phyloP scores from a whole-genome alignment of 2,888 invertebrate genomes.

The Dromius quadrimaculatus region DNA sequence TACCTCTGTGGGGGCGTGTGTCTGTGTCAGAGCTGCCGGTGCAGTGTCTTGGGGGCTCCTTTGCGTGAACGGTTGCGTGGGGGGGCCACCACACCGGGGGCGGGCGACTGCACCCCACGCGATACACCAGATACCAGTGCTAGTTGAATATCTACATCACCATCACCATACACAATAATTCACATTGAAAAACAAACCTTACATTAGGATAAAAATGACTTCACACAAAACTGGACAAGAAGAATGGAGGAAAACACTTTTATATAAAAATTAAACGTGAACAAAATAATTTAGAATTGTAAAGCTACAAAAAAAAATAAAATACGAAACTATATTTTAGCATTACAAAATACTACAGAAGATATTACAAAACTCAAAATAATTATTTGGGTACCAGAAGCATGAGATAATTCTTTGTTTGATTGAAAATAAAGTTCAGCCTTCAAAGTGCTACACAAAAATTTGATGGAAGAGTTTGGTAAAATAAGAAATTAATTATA shows the following conservation, averaged over 20 bases:
- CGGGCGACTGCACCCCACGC: constrained; percentile 44
- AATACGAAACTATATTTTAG: no score
- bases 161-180: constrained; percentile 42
- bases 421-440: no score
- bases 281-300: no score
- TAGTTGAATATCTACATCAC: constrained; percentile 51
- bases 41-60: constrained; percentile 40
- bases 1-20: constrained; percentile 50
- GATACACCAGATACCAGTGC: constrained; percentile 42
- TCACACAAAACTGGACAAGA: constrained; percentile 4
- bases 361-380: no score
- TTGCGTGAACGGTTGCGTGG: constrained; percentile 47
- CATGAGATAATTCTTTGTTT: no score
- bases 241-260: background rate
- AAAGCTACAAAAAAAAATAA: no score
- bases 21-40: constrained; percentile 51
- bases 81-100: constrained; percentile 49
- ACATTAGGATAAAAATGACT: background rate
- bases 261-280: no score
- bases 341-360: no score
- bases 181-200: constrained; percentile 8
- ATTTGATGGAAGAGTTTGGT: no score
- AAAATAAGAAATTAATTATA: no score
- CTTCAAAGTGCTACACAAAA: no score
- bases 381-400: no score